phyloP scores from a whole-genome alignment of 2,888 invertebrate species.

The Cecidostiba fungosa region DNA sequence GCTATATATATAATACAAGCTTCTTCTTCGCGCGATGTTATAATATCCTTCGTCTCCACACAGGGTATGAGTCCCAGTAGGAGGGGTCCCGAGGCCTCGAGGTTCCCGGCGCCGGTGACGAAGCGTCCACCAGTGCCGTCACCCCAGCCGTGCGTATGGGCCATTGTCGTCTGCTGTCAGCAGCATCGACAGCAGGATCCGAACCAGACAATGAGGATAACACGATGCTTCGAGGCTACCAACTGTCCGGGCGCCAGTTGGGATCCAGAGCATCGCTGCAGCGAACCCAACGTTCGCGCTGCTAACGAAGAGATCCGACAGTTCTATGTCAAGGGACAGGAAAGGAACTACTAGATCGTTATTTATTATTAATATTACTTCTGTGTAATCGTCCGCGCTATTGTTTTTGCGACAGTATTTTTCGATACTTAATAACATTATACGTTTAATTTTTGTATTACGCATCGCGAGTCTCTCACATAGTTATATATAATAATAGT shows the following conservation, averaged over 20 bases:
- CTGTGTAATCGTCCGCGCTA: too few species aligned
- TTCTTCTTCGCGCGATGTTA: neutral
- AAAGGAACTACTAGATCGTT: neutral
- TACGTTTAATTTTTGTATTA: too few species aligned
- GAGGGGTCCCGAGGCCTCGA: conserved; percentile 67
- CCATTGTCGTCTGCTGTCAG: conserved; percentile 88
- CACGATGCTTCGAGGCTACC: conserved; percentile 86
- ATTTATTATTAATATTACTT: neutral
- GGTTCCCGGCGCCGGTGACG: conserved; percentile 79
- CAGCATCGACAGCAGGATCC: neutral
- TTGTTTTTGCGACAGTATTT: too few species aligned
- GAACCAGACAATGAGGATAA: conserved; percentile 56
- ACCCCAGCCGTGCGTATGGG: conserved; percentile 87
- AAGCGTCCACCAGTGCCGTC: conserved; percentile 77
- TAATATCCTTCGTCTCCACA: neutral
- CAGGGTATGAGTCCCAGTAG: conserved; percentile 73
- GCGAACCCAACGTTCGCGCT: conserved; percentile 82
- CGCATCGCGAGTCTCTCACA: too few species aligned
- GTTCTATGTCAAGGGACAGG: conserved; percentile 67
- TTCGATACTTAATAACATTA: too few species aligned
- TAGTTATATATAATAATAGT: neutral
- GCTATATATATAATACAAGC: conserved; percentile 21
- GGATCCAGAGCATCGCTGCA: conserved; percentile 86
- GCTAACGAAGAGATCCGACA: conserved; percentile 78
- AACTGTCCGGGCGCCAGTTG: conserved; percentile 89